phyloP scores from a whole-genome alignment of 2,888 invertebrate species.

The Chromoteleia sp. region DNA sequence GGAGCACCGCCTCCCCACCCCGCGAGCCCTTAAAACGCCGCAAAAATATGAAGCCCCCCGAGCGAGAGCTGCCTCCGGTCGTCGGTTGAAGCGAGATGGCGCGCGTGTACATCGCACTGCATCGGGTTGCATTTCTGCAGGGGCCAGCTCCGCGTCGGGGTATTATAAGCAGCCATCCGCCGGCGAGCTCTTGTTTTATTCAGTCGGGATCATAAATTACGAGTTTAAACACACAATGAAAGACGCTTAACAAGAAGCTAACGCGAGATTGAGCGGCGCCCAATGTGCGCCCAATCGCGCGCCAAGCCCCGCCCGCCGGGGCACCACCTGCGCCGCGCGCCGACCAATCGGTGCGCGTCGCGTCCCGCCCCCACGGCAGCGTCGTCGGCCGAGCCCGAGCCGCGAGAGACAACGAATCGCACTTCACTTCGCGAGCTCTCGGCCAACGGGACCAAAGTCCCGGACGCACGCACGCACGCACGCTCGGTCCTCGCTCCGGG shows the following conservation, averaged over 20 bases:
- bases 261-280: constrained; percentile 85
- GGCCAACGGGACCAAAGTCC: constrained; percentile 56
- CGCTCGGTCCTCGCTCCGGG: background rate
- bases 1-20: constrained; percentile 12
- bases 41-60: constrained; percentile 34
- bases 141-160: constrained; percentile 36
- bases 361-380: constrained; percentile 22
- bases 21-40: constrained; percentile 22
- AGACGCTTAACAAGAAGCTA: constrained; percentile 85
- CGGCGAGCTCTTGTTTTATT: constrained; percentile 84
- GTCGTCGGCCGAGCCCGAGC: too few species aligned
- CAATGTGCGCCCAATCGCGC: constrained; percentile 81
- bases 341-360: constrained; percentile 26
- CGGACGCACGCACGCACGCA: constrained; percentile 14
- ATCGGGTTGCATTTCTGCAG: constrained; percentile 47
- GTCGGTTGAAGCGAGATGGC: background rate
- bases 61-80: background rate
- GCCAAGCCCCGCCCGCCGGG: constrained; percentile 74
- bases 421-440: constrained; percentile 59
- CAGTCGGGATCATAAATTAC: constrained; percentile 85
- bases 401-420: constrained; percentile 4
- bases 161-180: constrained; percentile 71
- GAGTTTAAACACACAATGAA: constrained; percentile 85
- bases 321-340: constrained; percentile 25
- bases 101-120: constrained; percentile 25